Percentiles rank a stretch among this genome's conserved stretches.
These are phyloP conservation scores for Microcebus tavaratra DNA, from an alignment of 2,113 vertebrate genomes.

Conservation along the genomic window DNA sequence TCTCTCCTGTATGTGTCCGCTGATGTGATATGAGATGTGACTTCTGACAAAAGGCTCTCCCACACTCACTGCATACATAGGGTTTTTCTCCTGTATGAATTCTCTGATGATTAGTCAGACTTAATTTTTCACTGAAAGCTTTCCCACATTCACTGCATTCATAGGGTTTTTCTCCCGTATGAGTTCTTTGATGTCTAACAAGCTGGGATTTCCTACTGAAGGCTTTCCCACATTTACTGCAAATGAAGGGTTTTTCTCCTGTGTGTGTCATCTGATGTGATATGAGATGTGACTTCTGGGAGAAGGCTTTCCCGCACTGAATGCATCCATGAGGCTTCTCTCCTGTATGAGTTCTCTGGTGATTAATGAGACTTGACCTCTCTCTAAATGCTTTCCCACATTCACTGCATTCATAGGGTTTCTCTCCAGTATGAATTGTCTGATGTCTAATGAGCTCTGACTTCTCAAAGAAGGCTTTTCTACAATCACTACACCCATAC, in stretches of 20 bases:
- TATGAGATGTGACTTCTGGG: conserved; percentile 67
- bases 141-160: conserved; percentile 71
- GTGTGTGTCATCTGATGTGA: conserved; percentile 69
- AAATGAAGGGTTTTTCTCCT: conserved; percentile 69
- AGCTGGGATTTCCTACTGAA: conserved; percentile 72
- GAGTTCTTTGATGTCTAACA: conserved; percentile 67
- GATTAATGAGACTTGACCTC: conserved; percentile 66
- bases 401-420: conserved; percentile 58
- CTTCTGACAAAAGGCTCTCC: conserved; percentile 66
- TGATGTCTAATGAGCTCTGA: conserved; percentile 65
- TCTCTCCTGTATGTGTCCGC: conserved; percentile 63
- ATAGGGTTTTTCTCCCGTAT: conserved; percentile 71
- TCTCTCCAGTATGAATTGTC: conserved; percentile 70
- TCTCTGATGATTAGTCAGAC: conserved; percentile 65
- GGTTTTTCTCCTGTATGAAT: conserved; percentile 74
- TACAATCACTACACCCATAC: conserved; percentile 56
- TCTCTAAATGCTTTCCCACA: conserved; percentile 71
- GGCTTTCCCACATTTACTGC: conserved; percentile 64
- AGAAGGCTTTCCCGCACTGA: conserved; percentile 74
- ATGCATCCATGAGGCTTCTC: conserved; percentile 72
- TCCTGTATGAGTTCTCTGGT: conserved; percentile 72
- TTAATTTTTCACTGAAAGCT: conserved; percentile 66
- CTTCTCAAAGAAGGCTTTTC: conserved; percentile 66
- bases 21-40: conserved; percentile 68
- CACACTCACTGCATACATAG: conserved; percentile 65